Base-by-base conservation (phyloP, 2,113 vertebrate genomes). In the Ramphastos sulfuratus region DNA sequence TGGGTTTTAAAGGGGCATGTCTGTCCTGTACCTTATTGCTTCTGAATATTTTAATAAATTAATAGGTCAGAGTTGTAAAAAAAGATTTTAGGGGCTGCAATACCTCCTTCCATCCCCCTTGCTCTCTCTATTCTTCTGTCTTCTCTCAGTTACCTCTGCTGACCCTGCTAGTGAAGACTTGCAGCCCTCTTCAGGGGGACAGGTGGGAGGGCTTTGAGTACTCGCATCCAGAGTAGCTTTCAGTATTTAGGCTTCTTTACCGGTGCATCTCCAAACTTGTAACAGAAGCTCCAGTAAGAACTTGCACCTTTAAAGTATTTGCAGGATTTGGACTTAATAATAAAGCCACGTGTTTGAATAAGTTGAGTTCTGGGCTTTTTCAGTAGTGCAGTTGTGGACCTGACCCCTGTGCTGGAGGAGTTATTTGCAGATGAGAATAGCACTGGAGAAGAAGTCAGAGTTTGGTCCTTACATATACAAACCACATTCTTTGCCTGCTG, bases 131-230 rank as follows among this genome's bases (percentile, higher is more conserved):
- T 91, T 91, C 72, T 94, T 66, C 82, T 89, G 60, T n/a, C 64
- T 87, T 31, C 72, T 95, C 67, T 67, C 91, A 79, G 75, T 54
- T 67, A 82, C 89, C 55, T 94, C 54, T 72, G 30, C 9, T 87
- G 82, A 76, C 92, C 85, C 37, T 85, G 37, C 30, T 48, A 80
- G 50, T 52, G 67, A 73, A 82, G 84, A 31, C 4, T 54, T 89
- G 48, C 66, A 63, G 60, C 31, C 75, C 46, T 16, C 10, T 80
- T 77, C 23, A 59, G 15, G 10, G 48, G 15, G 13, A 39, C 37
- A 24, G n/a, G 5, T 55, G 39, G 10, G 61, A 80, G 59, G 30
- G 20, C 46, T 64, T 66, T 66, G 55, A 55, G 17, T 31, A 30
- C 59, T 77, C 21, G 13, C 23, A 71, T 71, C 25, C 69, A 78